Conservation (phyloP, 2,113 vertebrate species). For the Antechinus stuartii region DNA sequence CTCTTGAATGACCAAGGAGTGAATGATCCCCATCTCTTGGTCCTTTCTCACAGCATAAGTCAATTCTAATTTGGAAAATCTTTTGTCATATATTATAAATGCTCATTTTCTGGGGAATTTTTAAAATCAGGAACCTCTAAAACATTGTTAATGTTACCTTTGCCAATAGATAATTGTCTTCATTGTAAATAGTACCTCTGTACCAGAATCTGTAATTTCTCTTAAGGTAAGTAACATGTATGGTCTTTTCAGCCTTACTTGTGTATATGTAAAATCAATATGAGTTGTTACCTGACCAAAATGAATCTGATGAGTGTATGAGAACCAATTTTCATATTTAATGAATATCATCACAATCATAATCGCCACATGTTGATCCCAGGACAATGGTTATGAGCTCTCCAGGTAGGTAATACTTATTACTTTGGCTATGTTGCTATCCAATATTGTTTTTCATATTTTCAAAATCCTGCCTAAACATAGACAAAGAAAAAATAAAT, state of each 20-base stretch:
- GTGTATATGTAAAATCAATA: not conserved
- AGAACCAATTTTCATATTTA: not conserved
- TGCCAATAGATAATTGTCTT: not conserved
- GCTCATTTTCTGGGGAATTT: not conserved
- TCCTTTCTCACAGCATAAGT: not conserved
- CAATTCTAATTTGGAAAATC: not conserved
- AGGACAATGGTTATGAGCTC: not conserved
- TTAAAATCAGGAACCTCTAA: not conserved
- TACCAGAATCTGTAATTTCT: not conserved
- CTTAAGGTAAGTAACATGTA: not conserved
- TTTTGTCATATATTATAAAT: not conserved
- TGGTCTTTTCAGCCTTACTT: not conserved
- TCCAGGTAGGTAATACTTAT: not conserved
- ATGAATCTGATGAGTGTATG: not conserved
- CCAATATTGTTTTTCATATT: not conserved
- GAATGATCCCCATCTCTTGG: not conserved
- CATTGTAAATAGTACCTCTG: too few relatives aligned
- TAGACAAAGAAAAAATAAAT: slow-evolving; percentile 2
- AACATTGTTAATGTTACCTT: not conserved
- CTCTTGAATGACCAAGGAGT: not conserved
- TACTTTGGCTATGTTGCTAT: not conserved
- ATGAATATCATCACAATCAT: not conserved
- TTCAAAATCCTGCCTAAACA: not conserved
- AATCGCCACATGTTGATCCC: not conserved
- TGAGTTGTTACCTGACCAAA: not conserved